Evolutionary conservation across 1,140 invertebrate species (phyloP).

Genomic region (Tetraneura akinire): DNA sequence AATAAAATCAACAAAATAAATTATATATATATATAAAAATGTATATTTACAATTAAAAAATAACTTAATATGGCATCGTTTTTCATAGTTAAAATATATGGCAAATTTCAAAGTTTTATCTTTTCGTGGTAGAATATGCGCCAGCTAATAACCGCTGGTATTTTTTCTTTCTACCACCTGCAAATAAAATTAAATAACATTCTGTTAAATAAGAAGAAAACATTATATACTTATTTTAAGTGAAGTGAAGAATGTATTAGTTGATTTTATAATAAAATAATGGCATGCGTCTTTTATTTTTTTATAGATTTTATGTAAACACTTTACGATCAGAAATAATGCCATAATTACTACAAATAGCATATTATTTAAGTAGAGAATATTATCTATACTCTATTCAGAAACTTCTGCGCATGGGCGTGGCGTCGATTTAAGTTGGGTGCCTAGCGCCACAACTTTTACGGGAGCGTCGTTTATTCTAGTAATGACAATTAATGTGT

Average conservation of each 20-base stretch:
- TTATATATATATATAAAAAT: background rate
- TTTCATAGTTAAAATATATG: background rate
- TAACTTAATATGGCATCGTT: slow-evolving; percentile 47
- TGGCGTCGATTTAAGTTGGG: too few relatives aligned
- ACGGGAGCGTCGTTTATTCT: too few relatives aligned
- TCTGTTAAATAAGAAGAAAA: background rate
- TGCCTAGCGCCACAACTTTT: too few relatives aligned
- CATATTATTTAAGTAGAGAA: too few relatives aligned
- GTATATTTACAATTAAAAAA: background rate
- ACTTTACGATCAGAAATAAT: too few relatives aligned
- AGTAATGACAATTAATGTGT: too few relatives aligned
- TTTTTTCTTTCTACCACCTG: slow-evolving; percentile 50
- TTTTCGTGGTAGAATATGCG: slow-evolving; percentile 41
- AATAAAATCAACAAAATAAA: slow-evolving; percentile 11
- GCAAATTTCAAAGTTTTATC: background rate
- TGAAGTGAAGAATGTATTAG: too few relatives aligned
- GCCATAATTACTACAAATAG: too few relatives aligned
- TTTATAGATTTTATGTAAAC: background rate
- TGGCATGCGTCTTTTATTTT: background rate
- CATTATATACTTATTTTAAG: background rate
- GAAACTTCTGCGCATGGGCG: too few relatives aligned
- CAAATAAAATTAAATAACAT: background rate
- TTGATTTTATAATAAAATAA: too few relatives aligned
- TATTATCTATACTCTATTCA: too few relatives aligned
- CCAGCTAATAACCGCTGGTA: slow-evolving; percentile 39